phyloP scores from a whole-genome alignment of 2,113 vertebrate genomes.

The Dromas ardeola region DNA sequence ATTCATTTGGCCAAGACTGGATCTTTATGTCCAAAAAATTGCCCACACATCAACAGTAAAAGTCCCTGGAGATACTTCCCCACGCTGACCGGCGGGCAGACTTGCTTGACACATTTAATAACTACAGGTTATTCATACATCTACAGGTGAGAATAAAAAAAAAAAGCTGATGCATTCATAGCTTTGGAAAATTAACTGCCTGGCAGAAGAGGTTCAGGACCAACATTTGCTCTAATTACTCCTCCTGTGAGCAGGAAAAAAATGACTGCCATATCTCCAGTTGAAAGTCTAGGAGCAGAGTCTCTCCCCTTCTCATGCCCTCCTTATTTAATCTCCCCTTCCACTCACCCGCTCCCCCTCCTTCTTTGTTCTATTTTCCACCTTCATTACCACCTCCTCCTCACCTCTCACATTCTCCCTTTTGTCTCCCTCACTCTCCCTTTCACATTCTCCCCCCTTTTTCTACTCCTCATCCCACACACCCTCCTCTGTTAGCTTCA shows the following conservation, averaged over 20 bases:
- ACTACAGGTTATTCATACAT: not conserved
- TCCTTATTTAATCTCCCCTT: slow-evolving; percentile 34
- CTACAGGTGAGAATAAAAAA: not conserved
- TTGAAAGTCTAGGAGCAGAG: not conserved
- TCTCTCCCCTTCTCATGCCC: not conserved
- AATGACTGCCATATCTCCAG: not conserved
- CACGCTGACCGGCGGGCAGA: not conserved
- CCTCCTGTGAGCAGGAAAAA: not conserved
- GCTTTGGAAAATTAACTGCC: not conserved
- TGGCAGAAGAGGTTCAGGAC: slow-evolving; percentile 4
- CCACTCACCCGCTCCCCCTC: not conserved
- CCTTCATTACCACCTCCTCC: slow-evolving; percentile 58
- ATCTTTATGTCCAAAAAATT: not conserved
- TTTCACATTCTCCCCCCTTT: slow-evolving; percentile 19
- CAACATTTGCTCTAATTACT: slow-evolving; percentile 17
- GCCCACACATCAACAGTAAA: not conserved
- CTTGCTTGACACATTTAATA: not conserved
- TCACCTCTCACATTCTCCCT: slow-evolving; percentile 50
- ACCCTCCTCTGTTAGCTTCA: slow-evolving; percentile 47
- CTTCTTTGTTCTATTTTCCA: slow-evolving; percentile 63
- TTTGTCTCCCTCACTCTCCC: slow-evolving; percentile 52
- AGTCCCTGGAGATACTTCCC: not conserved
- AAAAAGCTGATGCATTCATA: not conserved
- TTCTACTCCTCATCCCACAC: slow-evolving; percentile 60
- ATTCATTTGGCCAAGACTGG: not conserved